Evolutionary conservation across 2,113 vertebrate genomes (phyloP), one percentile per base, ranked within the genome.

Genomic region (Osmerus eperlanus): DNA sequence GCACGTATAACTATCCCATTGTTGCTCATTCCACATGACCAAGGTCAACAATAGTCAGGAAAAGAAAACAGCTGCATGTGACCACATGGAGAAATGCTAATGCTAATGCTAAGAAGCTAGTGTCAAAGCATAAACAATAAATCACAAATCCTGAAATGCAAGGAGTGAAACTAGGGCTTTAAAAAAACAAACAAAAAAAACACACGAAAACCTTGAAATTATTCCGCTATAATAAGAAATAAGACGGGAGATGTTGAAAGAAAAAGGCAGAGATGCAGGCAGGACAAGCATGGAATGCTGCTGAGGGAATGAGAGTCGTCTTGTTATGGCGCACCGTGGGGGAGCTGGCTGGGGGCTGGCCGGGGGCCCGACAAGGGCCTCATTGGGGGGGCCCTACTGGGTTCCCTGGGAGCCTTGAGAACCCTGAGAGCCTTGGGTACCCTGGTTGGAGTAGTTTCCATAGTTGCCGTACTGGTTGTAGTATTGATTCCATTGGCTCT

Each of bases 401-500:
- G 68, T 65, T 18, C 74, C 74, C 63, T 71, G 74, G 16, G 68
- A 71, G 0, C 74, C 74, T n/a, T 76, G 74, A 23, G 68, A 66
- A 3, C 72, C 66, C 28, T 74, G 72, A 25, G 58, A 62, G 23
- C 89, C 89, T 29, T 92, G 92, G 83, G 89, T 86, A 76, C 94
- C 94, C 85, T 95, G 94, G 63, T 93, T 92, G 70, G 88, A 85
- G 41, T 47, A 47, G 41, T 47, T 47, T 5, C 41, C 41, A 53
- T 96, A 96, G 87, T 92, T 89, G 47, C 91, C 91, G 14, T 95
- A 95, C 90, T 92, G 94, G 85, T 94, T 93, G 79, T 96, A 96
- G 91, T 96, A 97, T 7, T 95, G 95, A 56, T 95, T 95, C 96
- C 96, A 97, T 89, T 95, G 95, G 89, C 91, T 93, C 92, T 95